Conservation (phyloP, 2,113 vertebrate genomes). For the Mastomys natalensis region DNA sequence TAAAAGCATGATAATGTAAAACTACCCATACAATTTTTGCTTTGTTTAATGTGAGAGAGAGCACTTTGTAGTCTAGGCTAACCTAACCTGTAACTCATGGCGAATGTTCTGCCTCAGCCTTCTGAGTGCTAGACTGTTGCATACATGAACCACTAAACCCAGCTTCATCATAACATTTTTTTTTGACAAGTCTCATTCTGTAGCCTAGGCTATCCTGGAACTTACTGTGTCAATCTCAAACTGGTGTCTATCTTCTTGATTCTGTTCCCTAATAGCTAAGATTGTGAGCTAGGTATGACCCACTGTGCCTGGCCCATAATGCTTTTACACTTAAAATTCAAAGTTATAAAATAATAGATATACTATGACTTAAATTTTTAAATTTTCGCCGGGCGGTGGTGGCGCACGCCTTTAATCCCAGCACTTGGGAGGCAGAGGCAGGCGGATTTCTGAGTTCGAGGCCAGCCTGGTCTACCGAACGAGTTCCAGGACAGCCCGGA, state of each 20-base stretch:
- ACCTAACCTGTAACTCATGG: neutral
- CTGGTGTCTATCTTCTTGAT: neutral
- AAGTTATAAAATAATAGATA: neutral
- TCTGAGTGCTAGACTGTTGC: neutral
- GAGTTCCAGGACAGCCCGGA: no score
- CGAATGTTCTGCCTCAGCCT: neutral
- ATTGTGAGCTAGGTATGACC: neutral
- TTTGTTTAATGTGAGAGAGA: neutral
- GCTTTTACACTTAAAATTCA: neutral
- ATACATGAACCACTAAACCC: neutral
- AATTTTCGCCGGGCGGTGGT: no score
- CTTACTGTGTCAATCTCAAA: neutral
- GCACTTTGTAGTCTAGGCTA: neutral
- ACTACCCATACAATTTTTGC: neutral
- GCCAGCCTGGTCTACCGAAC: no score
- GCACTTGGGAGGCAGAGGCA: no score
- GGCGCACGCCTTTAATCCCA: no score
- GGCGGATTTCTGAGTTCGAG: no score
- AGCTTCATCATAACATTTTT: neutral
- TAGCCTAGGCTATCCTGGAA: neutral
- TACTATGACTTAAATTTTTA: neutral
- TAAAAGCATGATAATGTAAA: neutral
- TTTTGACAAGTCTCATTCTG: neutral
- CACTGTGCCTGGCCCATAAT: neutral
- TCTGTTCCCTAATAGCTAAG: neutral